Evolutionary conservation across 35 echinoderm and acorn worm genomes (phyloP), one percentile per base, ranked within the genome.

Genomic region (Diadema setosum): DNA sequence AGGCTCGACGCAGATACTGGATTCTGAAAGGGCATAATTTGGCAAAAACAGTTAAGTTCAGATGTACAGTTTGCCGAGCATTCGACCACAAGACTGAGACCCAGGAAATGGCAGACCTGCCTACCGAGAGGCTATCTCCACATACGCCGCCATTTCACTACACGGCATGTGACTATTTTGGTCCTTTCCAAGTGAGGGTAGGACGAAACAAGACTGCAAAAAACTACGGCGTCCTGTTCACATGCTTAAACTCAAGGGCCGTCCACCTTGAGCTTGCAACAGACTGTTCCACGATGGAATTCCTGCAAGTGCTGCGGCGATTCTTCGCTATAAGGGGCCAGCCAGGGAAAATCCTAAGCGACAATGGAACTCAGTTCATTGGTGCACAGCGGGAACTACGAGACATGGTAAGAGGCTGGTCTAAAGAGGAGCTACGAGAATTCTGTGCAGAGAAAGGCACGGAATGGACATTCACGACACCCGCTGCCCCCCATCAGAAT

Each of bases 81-180:
- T 35, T 42, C 15, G 40, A 64, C 20, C 32, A 8, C 16, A 86
- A 92, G 61, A 5, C n/a, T 46, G 86, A 94, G 30, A 64, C 45
- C 2, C 81, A 94, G 46, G 2, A 58, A 20, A 86, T 91, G 82
- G 87, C 82, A 21, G 88, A 83, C 39, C 42, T 91, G 44, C 93
- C 93, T 9, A 48, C 26, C 45, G 30, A 39, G 24, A 46, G 84
- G n/a, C 16, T 88, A 39, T 75, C 85, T 69, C 85, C 91, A 35
- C 75, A 88, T 42, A 91, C 82, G 12, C 75, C 84, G 48, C 91
- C 91, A 55, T 93, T n/a, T n/a, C n/a, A n/a, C n/a, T n/a, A n/a
- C n/a, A n/a, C n/a, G n/a, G n/a, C n/a, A n/a, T n/a, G 84, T 93
- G 91, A 94, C 58, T 89, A 94, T 31, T 94, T 94, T 85, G 91